Evolutionary conservation across 2,797 vertebrate genomes (phyloP).

Genomic region (Perodicticus potto): DNA sequence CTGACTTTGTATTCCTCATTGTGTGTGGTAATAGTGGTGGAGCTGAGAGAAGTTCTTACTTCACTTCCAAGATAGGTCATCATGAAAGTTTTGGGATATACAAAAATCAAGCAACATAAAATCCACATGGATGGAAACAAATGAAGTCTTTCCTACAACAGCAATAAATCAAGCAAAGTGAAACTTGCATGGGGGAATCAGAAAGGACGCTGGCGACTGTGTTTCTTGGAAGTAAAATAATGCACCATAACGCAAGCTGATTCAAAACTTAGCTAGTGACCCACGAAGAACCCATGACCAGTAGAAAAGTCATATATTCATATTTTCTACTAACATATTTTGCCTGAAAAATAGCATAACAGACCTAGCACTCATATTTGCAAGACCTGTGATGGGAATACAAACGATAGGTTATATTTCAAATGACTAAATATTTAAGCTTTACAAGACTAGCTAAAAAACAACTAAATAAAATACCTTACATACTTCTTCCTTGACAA

Average conservation of each 20-base stretch:
- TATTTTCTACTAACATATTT: background rate
- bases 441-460: background rate
- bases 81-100: too few species aligned
- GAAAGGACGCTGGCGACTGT: too few species aligned
- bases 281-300: background rate
- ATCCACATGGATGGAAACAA: too few species aligned
- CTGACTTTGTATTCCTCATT: background rate
- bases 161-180: too few species aligned
- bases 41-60: background rate
- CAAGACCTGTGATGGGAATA: background rate
- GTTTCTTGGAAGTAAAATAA: too few species aligned
- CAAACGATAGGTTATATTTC: background rate
- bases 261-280: too few species aligned
- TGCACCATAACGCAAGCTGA: too few species aligned
- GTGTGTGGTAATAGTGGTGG: background rate
- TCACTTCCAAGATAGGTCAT: background rate
- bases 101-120: too few species aligned
- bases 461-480: background rate
- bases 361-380: background rate
- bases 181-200: too few species aligned
- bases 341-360: background rate
- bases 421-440: slow-evolving; percentile 30
- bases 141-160: too few species aligned
- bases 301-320: background rate
- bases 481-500: background rate